phyloP scores from a whole-genome alignment of 2,888 invertebrate genomes.

The Celastrina argiolus region DNA sequence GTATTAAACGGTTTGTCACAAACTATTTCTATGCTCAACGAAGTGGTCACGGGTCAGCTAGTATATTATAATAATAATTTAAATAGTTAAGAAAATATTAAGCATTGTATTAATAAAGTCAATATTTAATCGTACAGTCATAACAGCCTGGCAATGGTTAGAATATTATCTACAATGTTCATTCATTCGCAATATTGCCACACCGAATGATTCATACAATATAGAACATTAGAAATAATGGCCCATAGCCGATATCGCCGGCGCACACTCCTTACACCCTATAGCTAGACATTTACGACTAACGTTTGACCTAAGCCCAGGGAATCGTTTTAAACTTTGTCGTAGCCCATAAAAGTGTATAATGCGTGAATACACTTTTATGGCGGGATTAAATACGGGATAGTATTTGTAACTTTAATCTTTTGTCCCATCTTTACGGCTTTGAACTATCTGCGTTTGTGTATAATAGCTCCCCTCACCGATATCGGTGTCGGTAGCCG shows the following conservation, averaged over 20 bases:
- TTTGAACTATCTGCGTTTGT: neutral
- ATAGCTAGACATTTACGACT: slow-evolving; percentile 33
- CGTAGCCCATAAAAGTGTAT: slow-evolving; percentile 34
- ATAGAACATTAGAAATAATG: slow-evolving; percentile 19
- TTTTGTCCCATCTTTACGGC: neutral
- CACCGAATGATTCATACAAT: slow-evolving; percentile 13
- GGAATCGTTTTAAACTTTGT: slow-evolving; percentile 33
- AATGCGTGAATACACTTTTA: slow-evolving; percentile 29
- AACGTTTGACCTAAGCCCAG: slow-evolving; percentile 34
- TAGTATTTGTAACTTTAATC: slow-evolving; percentile 4
- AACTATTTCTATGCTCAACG: no score
- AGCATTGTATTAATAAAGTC: no score
- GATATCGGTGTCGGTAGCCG: no score
- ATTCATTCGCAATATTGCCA: slow-evolving; percentile 9
- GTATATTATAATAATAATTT: no score
- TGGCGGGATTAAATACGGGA: slow-evolving; percentile 7
- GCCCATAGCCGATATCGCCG: slow-evolving; percentile 19
- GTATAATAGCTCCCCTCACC: no score
- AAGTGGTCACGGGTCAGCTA: no score
- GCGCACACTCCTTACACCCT: slow-evolving; percentile 29
- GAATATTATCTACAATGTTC: neutral
- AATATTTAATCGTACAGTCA: no score
- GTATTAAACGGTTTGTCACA: no score
- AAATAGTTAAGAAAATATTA: no score
- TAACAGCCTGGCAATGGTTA: neutral